Conservation (phyloP, 2,888 invertebrate species). For the Melieria picta region DNA sequence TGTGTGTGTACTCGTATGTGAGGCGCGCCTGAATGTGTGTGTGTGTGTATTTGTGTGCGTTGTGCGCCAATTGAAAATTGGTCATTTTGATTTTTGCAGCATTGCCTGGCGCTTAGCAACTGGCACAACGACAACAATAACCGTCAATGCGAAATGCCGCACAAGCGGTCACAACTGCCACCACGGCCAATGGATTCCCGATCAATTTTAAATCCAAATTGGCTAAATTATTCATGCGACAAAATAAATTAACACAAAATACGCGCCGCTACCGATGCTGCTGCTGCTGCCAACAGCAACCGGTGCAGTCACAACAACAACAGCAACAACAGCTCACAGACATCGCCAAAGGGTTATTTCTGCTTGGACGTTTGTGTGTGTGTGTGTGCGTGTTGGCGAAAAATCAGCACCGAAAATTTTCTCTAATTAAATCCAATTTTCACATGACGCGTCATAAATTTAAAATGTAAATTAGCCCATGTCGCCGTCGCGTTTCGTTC, state of each 20-base stretch:
- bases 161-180: not conserved
- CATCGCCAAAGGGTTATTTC: too few relatives aligned
- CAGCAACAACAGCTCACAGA: not conserved
- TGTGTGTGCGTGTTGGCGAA: not conserved
- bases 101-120: slow-evolving; percentile 9
- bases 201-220: slow-evolving; percentile 38
- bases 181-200: slow-evolving; percentile 21
- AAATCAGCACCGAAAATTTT: slow-evolving; percentile 16
- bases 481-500: slow-evolving; percentile 9
- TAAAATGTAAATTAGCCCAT: slow-evolving; percentile 27
- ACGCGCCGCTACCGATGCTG: slow-evolving; percentile 14
- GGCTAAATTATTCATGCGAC: slow-evolving; percentile 39
- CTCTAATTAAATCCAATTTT: slow-evolving; percentile 35
- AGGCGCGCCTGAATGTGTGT: not conserved
- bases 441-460: slow-evolving; percentile 34
- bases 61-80: not conserved
- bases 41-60: not conserved
- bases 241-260: slow-evolving; percentile 36
- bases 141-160: too few relatives aligned
- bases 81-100: slow-evolving; percentile 1
- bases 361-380: not conserved
- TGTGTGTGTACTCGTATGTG: not conserved
- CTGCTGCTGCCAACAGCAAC: not conserved
- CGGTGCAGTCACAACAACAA: not conserved
- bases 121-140: slow-evolving; percentile 2